Evolutionary conservation across 1,140 invertebrate species (phyloP).

Genomic region (Brachionus calyciflorus): DNA sequence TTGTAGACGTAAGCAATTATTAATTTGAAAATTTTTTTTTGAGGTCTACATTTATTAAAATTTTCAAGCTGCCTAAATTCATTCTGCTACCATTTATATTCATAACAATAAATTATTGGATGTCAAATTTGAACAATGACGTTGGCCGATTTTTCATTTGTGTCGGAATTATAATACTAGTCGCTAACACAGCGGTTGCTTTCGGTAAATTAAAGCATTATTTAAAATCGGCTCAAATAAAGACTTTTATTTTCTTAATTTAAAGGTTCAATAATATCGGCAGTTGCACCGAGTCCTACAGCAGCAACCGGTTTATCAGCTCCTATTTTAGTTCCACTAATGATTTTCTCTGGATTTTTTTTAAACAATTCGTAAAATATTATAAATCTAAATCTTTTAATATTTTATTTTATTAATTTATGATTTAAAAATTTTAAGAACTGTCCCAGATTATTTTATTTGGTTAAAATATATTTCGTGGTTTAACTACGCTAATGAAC

Average conservation of each 20-base stretch:
- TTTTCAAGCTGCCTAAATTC: constrained; percentile 29
- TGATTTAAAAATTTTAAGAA: background rate
- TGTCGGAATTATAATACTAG: background rate
- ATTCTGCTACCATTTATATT: constrained; percentile 34
- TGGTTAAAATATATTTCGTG: constrained; percentile 47
- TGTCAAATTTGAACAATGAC: constrained; percentile 37
- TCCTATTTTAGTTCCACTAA: constrained; percentile 33
- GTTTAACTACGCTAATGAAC: constrained; percentile 44
- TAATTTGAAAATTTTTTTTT: background rate
- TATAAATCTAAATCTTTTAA: too few relatives aligned
- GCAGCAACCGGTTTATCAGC: constrained; percentile 10
- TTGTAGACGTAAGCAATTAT: constrained; percentile 34
- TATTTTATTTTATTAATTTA: background rate
- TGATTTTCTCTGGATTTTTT: constrained; percentile 46
- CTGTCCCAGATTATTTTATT: constrained; percentile 38
- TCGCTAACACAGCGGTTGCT: background rate
- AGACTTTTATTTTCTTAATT: background rate
- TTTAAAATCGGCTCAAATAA: background rate
- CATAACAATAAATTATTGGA: constrained; percentile 67
- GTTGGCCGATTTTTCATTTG: constrained; percentile 24
- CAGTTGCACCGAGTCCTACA: background rate
- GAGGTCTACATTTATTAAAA: background rate
- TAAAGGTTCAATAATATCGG: constrained; percentile 21
- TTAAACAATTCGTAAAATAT: constrained; percentile 46
- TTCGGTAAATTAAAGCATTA: constrained; percentile 25